Conservation (phyloP, 2,888 invertebrate species). For the Caenorhabditis sinica region DNA sequence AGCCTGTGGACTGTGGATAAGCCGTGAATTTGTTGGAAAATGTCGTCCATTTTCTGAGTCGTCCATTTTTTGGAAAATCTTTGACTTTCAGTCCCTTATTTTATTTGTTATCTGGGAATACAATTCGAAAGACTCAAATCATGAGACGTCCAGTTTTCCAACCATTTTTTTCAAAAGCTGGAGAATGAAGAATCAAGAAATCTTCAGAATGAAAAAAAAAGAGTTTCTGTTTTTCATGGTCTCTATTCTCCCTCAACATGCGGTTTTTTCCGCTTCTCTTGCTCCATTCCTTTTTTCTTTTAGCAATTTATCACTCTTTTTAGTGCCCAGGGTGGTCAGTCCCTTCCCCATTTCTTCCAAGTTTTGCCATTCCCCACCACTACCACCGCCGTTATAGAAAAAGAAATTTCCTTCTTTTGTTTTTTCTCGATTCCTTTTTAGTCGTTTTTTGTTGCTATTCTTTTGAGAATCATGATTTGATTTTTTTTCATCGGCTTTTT, state of each 20-base stretch:
- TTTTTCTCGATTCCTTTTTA: conserved; percentile 28
- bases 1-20: too few relatives aligned
- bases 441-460: conserved; percentile 2
- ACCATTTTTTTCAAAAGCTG: too few relatives aligned
- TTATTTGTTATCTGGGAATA: too few relatives aligned
- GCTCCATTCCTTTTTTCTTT: conserved; percentile 23
- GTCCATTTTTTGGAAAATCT: too few relatives aligned
- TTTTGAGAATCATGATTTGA: conserved; percentile 36
- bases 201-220: too few relatives aligned
- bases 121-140: too few relatives aligned
- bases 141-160: too few relatives aligned
- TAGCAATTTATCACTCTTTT: conserved; percentile 60
- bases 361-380: neutral
- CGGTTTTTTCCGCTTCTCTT: conserved; percentile 13
- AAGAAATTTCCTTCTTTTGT: conserved; percentile 20
- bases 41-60: too few relatives aligned
- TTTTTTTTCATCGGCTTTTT: conserved; percentile 27
- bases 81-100: too few relatives aligned
- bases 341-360: conserved; percentile 29
- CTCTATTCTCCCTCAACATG: conserved; percentile 6
- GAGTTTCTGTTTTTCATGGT: conserved; percentile 5
- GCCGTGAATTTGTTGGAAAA: too few relatives aligned
- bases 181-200: too few relatives aligned
- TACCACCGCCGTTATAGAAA: neutral
- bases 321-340: conserved; percentile 27